These are phyloP conservation scores for Gymnobelideus leadbeateri DNA, from an alignment of 2,113 vertebrate genomes.

Conservation along the genomic window DNA sequence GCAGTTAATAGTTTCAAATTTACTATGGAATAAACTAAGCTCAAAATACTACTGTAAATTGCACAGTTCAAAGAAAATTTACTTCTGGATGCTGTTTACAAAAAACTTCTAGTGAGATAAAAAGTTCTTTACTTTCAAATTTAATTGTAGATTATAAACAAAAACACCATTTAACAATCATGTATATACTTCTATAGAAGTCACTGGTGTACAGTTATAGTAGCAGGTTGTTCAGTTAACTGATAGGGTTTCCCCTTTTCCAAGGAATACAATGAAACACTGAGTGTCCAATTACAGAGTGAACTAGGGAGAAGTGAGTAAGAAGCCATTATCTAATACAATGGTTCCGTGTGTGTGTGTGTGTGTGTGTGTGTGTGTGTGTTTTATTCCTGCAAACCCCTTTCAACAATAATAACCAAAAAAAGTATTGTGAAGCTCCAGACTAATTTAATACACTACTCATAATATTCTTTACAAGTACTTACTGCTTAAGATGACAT, in stretches of 20 bases:
- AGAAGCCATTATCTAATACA: neutral
- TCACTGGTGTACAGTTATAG: neutral
- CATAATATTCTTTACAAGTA: neutral
- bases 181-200: neutral
- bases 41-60: neutral
- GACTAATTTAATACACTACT: neutral
- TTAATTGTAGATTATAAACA: neutral
- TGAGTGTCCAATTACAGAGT: neutral
- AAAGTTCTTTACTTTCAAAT: neutral
- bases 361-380: too few species aligned
- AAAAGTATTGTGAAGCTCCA: neutral
- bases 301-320: neutral
- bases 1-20: neutral
- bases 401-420: neutral
- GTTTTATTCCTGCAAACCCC: neutral
- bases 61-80: neutral
- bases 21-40: neutral
- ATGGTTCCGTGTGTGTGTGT: neutral
- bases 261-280: neutral
- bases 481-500: neutral
- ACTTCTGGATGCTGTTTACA: neutral
- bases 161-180: neutral
- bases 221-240: neutral
- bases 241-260: neutral
- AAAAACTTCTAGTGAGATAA: neutral